Percentiles rank a stretch among this genome's conserved stretches.
Evolutionary conservation across 2,113 vertebrate genomes (phyloP).

Genomic region (Plestiodon gilberti): DNA sequence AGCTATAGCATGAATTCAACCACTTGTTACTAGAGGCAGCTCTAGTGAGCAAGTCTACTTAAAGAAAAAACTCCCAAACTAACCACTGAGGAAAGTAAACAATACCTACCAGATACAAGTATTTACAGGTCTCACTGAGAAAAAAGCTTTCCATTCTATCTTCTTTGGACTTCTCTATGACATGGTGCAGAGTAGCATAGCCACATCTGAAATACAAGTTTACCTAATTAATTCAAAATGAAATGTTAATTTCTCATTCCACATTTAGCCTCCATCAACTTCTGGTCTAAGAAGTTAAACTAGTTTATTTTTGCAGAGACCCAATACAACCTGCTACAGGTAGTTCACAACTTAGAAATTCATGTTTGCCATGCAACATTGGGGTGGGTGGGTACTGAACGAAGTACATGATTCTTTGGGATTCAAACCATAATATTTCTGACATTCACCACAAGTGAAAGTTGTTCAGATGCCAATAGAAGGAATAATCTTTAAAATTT

Average conservation of each 20-base stretch:
- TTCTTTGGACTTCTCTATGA: slow-evolving; percentile 97
- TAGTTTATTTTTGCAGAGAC: background rate
- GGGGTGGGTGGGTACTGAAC: background rate
- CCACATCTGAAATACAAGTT: slow-evolving; percentile 84
- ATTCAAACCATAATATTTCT: background rate
- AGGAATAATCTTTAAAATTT: background rate
- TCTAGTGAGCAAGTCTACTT: rapidly evolving
- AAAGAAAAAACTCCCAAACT: background rate
- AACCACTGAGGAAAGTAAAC: background rate
- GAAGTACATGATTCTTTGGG: background rate
- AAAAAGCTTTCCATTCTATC: slow-evolving; percentile 99
- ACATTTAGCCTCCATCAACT: background rate
- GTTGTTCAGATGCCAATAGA: background rate
- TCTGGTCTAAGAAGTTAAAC: background rate
- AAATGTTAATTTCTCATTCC: rapidly evolving
- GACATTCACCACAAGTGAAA: background rate
- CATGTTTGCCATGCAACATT: background rate
- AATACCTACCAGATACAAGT: slow-evolving; percentile 90
- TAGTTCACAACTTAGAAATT: background rate
- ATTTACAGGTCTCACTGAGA: slow-evolving; percentile 98
- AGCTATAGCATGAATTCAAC: background rate
- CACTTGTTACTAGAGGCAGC: rapidly evolving
- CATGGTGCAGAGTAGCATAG: slow-evolving; percentile 96
- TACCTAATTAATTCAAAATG: no score
- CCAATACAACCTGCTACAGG: background rate